Conservation (phyloP, 2,113 vertebrate genomes). For the Zosterops borbonicus region DNA sequence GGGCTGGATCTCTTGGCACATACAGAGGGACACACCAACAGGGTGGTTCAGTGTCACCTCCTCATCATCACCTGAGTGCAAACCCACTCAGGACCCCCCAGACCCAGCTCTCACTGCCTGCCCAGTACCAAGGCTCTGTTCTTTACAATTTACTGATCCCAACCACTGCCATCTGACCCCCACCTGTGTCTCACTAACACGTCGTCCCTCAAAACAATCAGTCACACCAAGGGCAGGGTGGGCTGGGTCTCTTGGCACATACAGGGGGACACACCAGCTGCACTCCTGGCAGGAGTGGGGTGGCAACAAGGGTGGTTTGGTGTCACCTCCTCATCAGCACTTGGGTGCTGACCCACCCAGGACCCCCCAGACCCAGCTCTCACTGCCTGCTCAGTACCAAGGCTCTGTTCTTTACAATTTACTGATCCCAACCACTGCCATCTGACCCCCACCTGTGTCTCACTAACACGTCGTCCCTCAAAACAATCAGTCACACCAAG, state of each 20-base stretch:
- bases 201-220: neutral
- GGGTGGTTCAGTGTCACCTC: neutral
- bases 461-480: neutral
- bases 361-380: neutral
- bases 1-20: neutral
- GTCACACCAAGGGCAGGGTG: accelerated
- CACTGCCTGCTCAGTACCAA: accelerated
- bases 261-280: neutral
- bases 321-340: neutral
- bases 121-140: accelerated
- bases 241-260: neutral
- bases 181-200: neutral
- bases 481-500: neutral
- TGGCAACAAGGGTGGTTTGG: neutral
- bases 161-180: neutral
- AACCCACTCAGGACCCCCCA: neutral
- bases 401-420: neutral
- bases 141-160: neutral
- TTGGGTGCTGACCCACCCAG: neutral
- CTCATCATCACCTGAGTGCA: neutral
- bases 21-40: neutral
- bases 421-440: neutral
- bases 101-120: neutral
- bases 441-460: neutral
- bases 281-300: neutral